Conservation (phyloP, 2,113 vertebrate genomes). For the Trinectes maculatus region DNA sequence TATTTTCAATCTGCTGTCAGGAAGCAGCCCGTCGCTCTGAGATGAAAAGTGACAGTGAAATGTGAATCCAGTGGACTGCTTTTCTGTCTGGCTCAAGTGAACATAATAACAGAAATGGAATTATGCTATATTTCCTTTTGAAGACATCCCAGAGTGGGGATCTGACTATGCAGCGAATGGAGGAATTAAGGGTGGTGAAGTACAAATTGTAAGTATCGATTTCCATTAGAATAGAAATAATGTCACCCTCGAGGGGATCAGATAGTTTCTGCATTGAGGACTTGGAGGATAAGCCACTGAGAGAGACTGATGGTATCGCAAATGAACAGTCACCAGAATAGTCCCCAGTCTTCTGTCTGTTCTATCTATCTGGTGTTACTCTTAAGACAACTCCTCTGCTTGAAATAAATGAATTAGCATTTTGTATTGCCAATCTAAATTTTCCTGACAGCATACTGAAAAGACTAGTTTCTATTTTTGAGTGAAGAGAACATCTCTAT, state of each 20-base stretch:
- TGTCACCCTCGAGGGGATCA: constrained; percentile 43
- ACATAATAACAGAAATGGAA: constrained; percentile 60
- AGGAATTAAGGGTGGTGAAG: constrained; percentile 42
- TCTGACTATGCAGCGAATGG: constrained; percentile 36
- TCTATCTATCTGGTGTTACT: constrained; percentile 7
- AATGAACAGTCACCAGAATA: constrained; percentile 25
- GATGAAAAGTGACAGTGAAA: constrained; percentile 56
- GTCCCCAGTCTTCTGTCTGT: not conserved
- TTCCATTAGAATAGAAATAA: constrained; percentile 51
- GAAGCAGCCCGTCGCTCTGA: constrained; percentile 34
- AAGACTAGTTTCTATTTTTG: too few relatives aligned
- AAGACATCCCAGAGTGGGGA: constrained; percentile 25
- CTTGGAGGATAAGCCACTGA: constrained; percentile 31
- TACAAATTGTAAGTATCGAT: constrained; percentile 52
- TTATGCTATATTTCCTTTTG: constrained; percentile 27
- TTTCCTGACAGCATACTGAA: not conserved
- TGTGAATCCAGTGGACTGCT: constrained; percentile 42
- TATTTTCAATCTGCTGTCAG: constrained; percentile 51
- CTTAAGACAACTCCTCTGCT: not conserved
- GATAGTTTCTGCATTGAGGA: constrained; percentile 41
- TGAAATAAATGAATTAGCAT: constrained; percentile 14
- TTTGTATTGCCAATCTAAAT: constrained; percentile 18
- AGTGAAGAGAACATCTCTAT: too few relatives aligned
- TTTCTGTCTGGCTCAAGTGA: constrained; percentile 45
- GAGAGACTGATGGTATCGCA: constrained; percentile 38